Base-by-base conservation (phyloP, 2,797 vertebrate genomes). In the Gallinago solitaria region DNA sequence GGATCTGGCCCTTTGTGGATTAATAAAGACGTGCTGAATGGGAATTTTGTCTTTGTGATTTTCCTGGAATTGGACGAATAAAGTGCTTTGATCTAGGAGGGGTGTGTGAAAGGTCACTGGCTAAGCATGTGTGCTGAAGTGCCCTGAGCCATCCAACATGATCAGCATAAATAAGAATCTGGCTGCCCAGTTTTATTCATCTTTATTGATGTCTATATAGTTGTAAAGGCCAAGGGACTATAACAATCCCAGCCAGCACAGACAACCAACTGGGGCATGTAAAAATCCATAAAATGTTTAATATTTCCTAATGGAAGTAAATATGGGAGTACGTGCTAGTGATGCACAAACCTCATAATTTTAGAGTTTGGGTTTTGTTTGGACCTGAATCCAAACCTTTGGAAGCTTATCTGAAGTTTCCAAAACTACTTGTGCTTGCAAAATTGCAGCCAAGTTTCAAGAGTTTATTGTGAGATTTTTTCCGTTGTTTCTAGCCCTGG, bases 31-130 rank as follows among this genome's bases (percentile, higher is more conserved):
- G 0, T 6, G 3, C 59, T 95, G 96, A 96, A 95, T 90, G 57
- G 88, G 90, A 96, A 96, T 96, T 95, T 89, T 96, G 94, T 93
- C 96, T 96, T 96, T 96, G 96, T 96, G 95, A 87, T 94, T 97
- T 94, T 93, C 93, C 89, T 95, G 95, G 94, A 96, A 93, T 74
- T 80, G 56, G 70, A 76, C 35, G 56, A 95, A 93, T 95, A 67
- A 89, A 95, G 59, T 61, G 75, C 94, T 96, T 97, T 97, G 90
- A 96, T 96, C 83, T 95, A 47, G 88, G 95, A 90, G 57, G 48
- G 35, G 51, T 92, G 68, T 96, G 94, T 87, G 95, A 97, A 94
- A 96, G 95, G 95, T 97, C 94, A 95, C 91, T 80, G 86, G 77
- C 86, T 93, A 90, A 95, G 94, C 88, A 92, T 95, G 83, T 94